Percentiles rank a stretch among this genome's conserved stretches.
Evolutionary conservation across 2,797 vertebrate species (phyloP).

Genomic region (Rhyacichthys aspro): DNA sequence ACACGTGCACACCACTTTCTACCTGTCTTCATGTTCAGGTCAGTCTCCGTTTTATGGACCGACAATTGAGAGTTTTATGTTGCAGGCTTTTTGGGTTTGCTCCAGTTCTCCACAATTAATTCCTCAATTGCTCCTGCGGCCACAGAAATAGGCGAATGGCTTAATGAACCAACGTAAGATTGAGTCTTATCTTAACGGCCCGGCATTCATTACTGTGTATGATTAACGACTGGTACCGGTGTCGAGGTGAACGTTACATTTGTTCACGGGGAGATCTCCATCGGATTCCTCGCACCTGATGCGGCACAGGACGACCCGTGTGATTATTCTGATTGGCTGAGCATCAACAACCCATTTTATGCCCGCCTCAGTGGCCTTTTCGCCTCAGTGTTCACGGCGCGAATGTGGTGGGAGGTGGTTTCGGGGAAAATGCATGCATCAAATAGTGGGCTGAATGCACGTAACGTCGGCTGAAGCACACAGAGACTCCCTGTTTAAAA

Average conservation of each 20-base stretch:
- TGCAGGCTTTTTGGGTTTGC: constrained; percentile 29
- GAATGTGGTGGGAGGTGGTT: constrained; percentile 23
- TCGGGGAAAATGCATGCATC: constrained; percentile 39
- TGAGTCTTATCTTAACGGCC: constrained; percentile 59
- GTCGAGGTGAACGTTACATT: constrained; percentile 46
- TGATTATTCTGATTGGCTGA: constrained; percentile 67
- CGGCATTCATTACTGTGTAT: constrained; percentile 49
- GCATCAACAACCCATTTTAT: constrained; percentile 49
- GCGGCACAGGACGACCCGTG: constrained; percentile 32
- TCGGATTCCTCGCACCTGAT: constrained; percentile 43
- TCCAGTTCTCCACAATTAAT: constrained; percentile 66
- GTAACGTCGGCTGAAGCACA: constrained; percentile 4
- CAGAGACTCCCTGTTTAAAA: constrained; percentile 33
- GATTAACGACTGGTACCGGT: constrained; percentile 45
- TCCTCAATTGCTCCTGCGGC: constrained; percentile 52
- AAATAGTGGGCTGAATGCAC: constrained; percentile 21
- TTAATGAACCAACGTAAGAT: constrained; percentile 64
- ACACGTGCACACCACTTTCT: constrained; percentile 7
- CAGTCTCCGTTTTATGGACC: constrained; percentile 46
- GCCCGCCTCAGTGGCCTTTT: constrained; percentile 56
- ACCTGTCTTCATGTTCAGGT: constrained; percentile 30
- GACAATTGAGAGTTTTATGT: constrained; percentile 62
- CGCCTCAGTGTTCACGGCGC: constrained; percentile 29
- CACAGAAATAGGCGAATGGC: constrained; percentile 56
- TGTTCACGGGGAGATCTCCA: constrained; percentile 43